Evolutionary conservation across 2,888 invertebrate species (phyloP).

Genomic region (Acronicta leporina): DNA sequence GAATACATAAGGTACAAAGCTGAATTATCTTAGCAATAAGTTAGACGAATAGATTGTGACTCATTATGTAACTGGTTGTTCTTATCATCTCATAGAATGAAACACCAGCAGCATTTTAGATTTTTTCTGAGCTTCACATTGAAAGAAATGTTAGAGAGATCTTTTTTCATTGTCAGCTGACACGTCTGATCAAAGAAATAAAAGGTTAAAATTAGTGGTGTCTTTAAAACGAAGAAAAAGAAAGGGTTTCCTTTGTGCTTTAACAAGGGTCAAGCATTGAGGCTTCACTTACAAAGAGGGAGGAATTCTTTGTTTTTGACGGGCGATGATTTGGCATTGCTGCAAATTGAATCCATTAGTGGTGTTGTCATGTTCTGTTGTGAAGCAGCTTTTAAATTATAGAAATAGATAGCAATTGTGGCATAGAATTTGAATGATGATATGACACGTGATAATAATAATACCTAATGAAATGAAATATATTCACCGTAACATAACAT

Average conservation of each 20-base stretch:
- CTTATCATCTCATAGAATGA: constrained; percentile 2
- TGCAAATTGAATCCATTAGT: neutral
- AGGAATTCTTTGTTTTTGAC: constrained; percentile 46
- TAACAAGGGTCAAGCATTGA: constrained; percentile 73
- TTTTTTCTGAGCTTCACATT: neutral
- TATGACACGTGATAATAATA: too few relatives aligned
- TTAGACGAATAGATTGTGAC: too few relatives aligned
- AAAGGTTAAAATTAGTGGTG: constrained; percentile 65
- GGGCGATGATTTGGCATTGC: neutral
- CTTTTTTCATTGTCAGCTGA: constrained; percentile 7
- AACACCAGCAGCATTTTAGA: neutral
- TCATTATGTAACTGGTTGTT: neutral
- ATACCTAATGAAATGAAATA: too few relatives aligned
- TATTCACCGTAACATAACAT: too few relatives aligned
- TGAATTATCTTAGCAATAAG: too few relatives aligned
- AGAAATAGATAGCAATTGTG: too few relatives aligned
- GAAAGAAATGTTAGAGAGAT: constrained; percentile 1
- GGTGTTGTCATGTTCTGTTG: neutral
- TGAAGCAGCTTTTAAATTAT: too few relatives aligned
- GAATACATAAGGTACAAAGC: neutral
- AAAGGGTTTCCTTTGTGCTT: constrained; percentile 67
- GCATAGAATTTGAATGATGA: too few relatives aligned
- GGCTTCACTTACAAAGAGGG: constrained; percentile 66
- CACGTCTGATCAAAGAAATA: constrained; percentile 59
- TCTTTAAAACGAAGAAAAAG: constrained; percentile 63